Percentiles rank a stretch among this genome's conserved stretches.
Conservation (phyloP, 1,140 invertebrate genomes). For the Drosophila pallidifrons region DNA sequence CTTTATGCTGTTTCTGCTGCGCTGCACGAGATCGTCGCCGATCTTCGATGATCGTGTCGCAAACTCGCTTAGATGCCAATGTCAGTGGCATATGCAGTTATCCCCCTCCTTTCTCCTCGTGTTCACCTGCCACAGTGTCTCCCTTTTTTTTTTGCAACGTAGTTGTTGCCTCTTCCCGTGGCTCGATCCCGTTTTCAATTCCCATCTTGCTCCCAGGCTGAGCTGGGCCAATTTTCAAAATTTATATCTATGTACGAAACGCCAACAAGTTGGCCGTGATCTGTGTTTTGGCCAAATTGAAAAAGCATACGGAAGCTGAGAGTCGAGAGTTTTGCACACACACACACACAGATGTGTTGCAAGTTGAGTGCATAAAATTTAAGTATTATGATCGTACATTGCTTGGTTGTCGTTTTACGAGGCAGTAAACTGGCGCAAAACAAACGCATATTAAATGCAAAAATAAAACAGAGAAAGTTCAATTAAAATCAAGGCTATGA, state of each 20-base stretch:
- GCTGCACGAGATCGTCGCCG: slow-evolving; percentile 71
- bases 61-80: slow-evolving; percentile 60
- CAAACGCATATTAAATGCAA: slow-evolving; percentile 42
- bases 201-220: slow-evolving; percentile 46
- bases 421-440: slow-evolving; percentile 69
- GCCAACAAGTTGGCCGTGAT: slow-evolving; percentile 60
- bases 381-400: slow-evolving; percentile 73
- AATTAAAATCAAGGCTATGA: not conserved
- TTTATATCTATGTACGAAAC: slow-evolving; percentile 77
- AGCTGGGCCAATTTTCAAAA: slow-evolving; percentile 75
- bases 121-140: not conserved
- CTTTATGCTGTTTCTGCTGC: slow-evolving; percentile 79
- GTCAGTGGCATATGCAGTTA: slow-evolving; percentile 25
- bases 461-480: slow-evolving; percentile 12
- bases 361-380: slow-evolving; percentile 73
- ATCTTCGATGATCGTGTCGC: slow-evolving; percentile 62
- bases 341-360: slow-evolving; percentile 22
- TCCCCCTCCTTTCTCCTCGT: not conserved
- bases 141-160: not conserved
- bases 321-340: not conserved
- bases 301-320: slow-evolving; percentile 71
- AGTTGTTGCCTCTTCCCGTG: not conserved
- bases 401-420: slow-evolving; percentile 55
- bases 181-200: slow-evolving; percentile 42
- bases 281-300: slow-evolving; percentile 66